A percentile compares a stretch with the other conserved stretches of the same genome.
These are phyloP conservation scores for Hemicentrotus pulcherrimus DNA, from an alignment of 35 echinoderm and acorn worm genomes.

Conservation along the genomic window DNA sequence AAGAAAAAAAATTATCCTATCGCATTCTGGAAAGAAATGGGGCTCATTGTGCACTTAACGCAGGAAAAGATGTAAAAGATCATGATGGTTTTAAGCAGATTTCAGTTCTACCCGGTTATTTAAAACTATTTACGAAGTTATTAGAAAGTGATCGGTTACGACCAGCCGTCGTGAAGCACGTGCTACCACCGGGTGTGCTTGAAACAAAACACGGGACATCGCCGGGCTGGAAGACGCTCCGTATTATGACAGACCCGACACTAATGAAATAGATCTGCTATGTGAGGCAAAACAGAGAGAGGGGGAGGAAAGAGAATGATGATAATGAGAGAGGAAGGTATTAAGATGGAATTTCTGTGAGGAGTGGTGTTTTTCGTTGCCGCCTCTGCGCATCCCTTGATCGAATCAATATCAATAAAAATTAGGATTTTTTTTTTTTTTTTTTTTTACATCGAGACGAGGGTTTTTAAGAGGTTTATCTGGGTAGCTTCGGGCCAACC, in stretches of 20 bases:
- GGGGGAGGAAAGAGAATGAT: not conserved
- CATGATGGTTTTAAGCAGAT: not conserved
- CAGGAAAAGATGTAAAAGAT: not conserved
- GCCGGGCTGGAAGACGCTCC: conserved; percentile 29
- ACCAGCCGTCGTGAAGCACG: not conserved
- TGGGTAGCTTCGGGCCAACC: not conserved
- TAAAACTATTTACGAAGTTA: conserved; percentile 35
- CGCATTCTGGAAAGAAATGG: not conserved
- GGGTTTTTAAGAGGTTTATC: not conserved
- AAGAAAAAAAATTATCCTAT: not conserved
- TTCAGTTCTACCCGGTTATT: not conserved
- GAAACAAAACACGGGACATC: not conserved
- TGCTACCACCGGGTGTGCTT: conserved; percentile 7
- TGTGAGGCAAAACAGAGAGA: not conserved
- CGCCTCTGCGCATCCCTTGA: not conserved
- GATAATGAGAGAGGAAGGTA: not conserved
- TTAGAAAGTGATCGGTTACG: conserved; percentile 27
- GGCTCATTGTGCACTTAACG: not conserved
- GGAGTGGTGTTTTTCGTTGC: not conserved
- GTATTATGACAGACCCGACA: conserved; percentile 27
- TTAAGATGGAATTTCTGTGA: conserved; percentile 4
- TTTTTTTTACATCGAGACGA: not conserved
- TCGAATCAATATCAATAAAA: conserved; percentile 14
- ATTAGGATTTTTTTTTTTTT: not conserved
- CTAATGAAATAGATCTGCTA: conserved; percentile 25